Evolutionary conservation across 2,113 vertebrate species (phyloP), one percentile per base, ranked within the genome.

Genomic region (Corythornis madagascariensis): DNA sequence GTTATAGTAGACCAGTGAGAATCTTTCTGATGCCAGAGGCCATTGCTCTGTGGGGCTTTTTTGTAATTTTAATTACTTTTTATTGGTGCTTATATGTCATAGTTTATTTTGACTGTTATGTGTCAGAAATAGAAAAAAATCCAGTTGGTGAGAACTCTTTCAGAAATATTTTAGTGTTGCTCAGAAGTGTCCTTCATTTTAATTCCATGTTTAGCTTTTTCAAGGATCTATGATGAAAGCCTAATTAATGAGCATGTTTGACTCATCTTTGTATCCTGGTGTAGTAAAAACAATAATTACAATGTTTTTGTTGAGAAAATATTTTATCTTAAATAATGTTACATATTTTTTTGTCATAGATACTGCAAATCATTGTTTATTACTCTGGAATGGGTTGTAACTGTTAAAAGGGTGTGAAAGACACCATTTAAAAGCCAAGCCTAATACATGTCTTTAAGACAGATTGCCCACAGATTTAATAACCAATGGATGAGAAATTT

Each of bases 201-300:
- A 63, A 88, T 94, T 86, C 47, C 7, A 9, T 84, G 28, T 79
- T 93, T 88, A 76, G 38, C 89, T 92, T 89, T 72, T 91, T 94
- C 43, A 83, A 86, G 88, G 21, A 52, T 71, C 33, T 91, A 12
- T 70, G 63, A 63, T 64, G 75, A 90, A 83, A 70, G 25, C 64
- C 74, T 88, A 83, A 88, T 92, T 94, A 78, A 45, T 80, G 24
- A 88, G 70, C 38, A 7, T 42, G 21, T 75, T 71, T 89, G 59
- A 90, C 59, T 88, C 66, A 55, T 72, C 59, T 88, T 90, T 75
- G 65, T 91, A 73, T 57, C 72, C 80, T 83, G 57, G 33, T 75
- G 7, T 42, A 65, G 45, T 80, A 57, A 81, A 93, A 95, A 33
- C 76, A 84, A 57, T 90, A 93, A 72, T 90, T 86, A 64, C 15